phyloP scores from a whole-genome alignment of 2,888 invertebrate species.

The Pristionchus exspectatus region DNA sequence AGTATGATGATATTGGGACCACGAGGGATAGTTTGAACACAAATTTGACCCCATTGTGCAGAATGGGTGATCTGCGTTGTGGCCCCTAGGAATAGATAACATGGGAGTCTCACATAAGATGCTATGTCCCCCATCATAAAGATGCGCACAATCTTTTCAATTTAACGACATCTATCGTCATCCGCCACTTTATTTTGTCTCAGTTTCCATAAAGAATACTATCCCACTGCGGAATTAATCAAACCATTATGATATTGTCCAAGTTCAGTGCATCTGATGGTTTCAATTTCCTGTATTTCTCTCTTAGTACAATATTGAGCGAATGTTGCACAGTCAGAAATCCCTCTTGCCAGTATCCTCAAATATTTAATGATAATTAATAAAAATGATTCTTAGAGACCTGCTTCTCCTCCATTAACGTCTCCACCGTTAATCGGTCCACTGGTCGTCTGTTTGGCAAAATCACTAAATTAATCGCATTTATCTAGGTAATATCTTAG shows the following conservation, averaged over 20 bases:
- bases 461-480: slow-evolving; percentile 51
- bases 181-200: background rate
- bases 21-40: too few species aligned
- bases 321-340: slow-evolving; percentile 85
- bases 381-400: slow-evolving; percentile 77
- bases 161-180: too few species aligned
- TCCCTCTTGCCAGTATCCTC: slow-evolving; percentile 85
- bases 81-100: too few species aligned
- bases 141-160: too few species aligned
- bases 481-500: background rate
- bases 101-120: too few species aligned
- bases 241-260: slow-evolving; percentile 23
- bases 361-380: slow-evolving; percentile 15
- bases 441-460: slow-evolving; percentile 65
- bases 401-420: slow-evolving; percentile 80
- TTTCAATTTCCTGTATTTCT: background rate
- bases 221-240: background rate
- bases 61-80: too few species aligned
- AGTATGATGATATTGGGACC: too few species aligned
- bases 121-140: too few species aligned
- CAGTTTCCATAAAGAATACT: background rate
- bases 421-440: slow-evolving; percentile 71
- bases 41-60: too few species aligned
- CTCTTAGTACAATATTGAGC: slow-evolving; percentile 81
- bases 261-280: background rate